Evolutionary conservation across 2,888 invertebrate genomes (phyloP).

Genomic region (Rhogogaster chlorosoma): DNA sequence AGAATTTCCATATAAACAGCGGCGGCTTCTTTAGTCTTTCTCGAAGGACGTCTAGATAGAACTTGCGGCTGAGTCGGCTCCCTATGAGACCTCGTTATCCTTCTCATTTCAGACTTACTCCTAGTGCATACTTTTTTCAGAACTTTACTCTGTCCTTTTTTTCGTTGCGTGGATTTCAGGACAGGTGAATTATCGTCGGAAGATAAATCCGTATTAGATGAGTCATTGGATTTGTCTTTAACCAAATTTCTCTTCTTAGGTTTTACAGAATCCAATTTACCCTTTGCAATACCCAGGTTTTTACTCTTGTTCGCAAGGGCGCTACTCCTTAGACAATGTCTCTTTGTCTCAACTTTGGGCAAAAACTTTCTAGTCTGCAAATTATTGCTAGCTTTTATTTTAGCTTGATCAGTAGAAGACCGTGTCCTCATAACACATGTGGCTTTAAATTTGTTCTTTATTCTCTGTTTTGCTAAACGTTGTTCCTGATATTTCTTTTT

Average conservation of each 20-base stretch:
- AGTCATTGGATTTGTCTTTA: constrained; percentile 61
- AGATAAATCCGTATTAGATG: constrained; percentile 59
- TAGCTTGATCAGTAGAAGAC: constrained; percentile 73
- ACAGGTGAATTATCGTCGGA: constrained; percentile 57
- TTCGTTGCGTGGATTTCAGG: constrained; percentile 63
- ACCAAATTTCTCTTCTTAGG: constrained; percentile 62
- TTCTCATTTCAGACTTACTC: constrained; percentile 72
- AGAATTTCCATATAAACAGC: constrained; percentile 87
- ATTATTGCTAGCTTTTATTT: constrained; percentile 74
- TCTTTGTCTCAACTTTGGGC: constrained; percentile 63
- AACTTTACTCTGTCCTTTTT: constrained; percentile 54
- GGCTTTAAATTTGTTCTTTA: constrained; percentile 71
- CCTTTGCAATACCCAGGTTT: constrained; percentile 53
- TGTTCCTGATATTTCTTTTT: constrained; percentile 83
- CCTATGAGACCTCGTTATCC: constrained; percentile 72
- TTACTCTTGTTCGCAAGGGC: constrained; percentile 58
- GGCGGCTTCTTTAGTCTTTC: constrained; percentile 89
- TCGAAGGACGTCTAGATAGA: constrained; percentile 79
- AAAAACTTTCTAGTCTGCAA: constrained; percentile 65
- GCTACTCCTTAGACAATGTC: constrained; percentile 71
- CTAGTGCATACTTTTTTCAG: constrained; percentile 69
- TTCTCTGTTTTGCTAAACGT: constrained; percentile 79
- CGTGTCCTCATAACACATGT: constrained; percentile 78
- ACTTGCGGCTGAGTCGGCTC: constrained; percentile 57
- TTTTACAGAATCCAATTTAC: constrained; percentile 63